phyloP scores from a whole-genome alignment of 2,888 invertebrate species.

The Lordiphosa fenestrarum region DNA sequence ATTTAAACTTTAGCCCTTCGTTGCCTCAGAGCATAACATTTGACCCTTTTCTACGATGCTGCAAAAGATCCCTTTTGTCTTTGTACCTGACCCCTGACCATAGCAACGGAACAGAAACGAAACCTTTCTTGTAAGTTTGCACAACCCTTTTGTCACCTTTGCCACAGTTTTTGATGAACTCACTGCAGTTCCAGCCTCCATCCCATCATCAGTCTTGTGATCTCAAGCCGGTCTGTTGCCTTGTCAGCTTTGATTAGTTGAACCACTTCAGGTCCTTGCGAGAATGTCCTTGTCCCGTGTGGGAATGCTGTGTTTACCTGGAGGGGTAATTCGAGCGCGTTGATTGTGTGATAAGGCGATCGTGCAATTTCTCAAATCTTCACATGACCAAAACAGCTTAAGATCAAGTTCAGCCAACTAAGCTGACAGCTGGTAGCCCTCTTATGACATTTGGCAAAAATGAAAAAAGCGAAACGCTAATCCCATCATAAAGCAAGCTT shows the following conservation, averaged over 20 bases:
- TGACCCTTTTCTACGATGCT: slow-evolving; percentile 54
- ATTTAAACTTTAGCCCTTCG: slow-evolving; percentile 69
- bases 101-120: not conserved
- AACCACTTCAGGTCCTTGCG: slow-evolving; percentile 58
- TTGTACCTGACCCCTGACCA: slow-evolving; percentile 53
- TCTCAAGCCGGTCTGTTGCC: slow-evolving; percentile 63
- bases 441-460: slow-evolving; percentile 46
- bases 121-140: slow-evolving; percentile 35
- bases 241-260: slow-evolving; percentile 72
- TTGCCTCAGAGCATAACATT: slow-evolving; percentile 39
- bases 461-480: slow-evolving; percentile 53
- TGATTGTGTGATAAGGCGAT: slow-evolving; percentile 51
- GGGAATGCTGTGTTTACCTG: slow-evolving; percentile 43
- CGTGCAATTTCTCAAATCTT: slow-evolving; percentile 65
- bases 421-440: slow-evolving; percentile 70
- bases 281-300: slow-evolving; percentile 49
- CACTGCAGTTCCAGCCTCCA: slow-evolving; percentile 53
- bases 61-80: slow-evolving; percentile 44
- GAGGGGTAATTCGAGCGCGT: slow-evolving; percentile 55
- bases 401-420: slow-evolving; percentile 72
- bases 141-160: slow-evolving; percentile 69
- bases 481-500: slow-evolving; percentile 64
- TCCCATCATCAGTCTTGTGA: slow-evolving; percentile 27
- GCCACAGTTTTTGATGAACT: slow-evolving; percentile 62
- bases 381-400: slow-evolving; percentile 74